Evolutionary conservation across 2,113 vertebrate species (phyloP), one percentile per base, ranked within the genome.

Genomic region (Phalacrocorax carbo): DNA sequence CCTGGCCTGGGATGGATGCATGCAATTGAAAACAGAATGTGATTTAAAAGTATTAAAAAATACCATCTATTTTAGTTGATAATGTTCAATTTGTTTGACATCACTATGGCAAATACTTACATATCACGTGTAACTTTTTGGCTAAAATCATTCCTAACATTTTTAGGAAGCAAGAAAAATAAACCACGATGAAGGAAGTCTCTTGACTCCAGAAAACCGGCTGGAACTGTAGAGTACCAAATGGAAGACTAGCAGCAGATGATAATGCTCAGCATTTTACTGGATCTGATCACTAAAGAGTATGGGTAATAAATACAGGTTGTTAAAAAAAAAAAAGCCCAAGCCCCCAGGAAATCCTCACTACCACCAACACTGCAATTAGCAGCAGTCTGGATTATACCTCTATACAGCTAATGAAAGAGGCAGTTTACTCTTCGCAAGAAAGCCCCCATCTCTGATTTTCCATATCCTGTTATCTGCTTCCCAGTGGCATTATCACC

Each of bases 111-210:
- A 96, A 85, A 46, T 57, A 91, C 55, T 68, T 73, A 94, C 46
- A 92, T 23, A 72, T 13, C 30, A 25, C 61, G 91, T 73, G 4
- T 21, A 85, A 48, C 29, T 87, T 93, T 48, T 85, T 61, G 66
- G 65, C 49, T 69, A 76, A 83, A 88, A 92, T 57, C 4, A 88
- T 94, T 91, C 73, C 78, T 76, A 82, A 62, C 70, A 70, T 96
- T 97, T 91, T 95, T 96, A 89, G 85, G 75, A 90, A 73, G 79
- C 57, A 96, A 86, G 44, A 76, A 96, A 94, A 96, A 91, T 61
- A 93, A 95, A 91, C 44, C 17, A 42, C 2, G 26, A 80, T 25
- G 30, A 85, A 11, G 85, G 82, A 96, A 79, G 82, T 36, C 36
- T 93, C 54, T 40, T 60, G 73, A 84, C 79, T 94, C 57, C 61